A percentile compares a stretch with the other conserved stretches of the same genome.
These are phyloP conservation scores for Zootermopsis nevadensis DNA, from an alignment of 2,888 invertebrate genomes.

Conservation along the genomic window DNA sequence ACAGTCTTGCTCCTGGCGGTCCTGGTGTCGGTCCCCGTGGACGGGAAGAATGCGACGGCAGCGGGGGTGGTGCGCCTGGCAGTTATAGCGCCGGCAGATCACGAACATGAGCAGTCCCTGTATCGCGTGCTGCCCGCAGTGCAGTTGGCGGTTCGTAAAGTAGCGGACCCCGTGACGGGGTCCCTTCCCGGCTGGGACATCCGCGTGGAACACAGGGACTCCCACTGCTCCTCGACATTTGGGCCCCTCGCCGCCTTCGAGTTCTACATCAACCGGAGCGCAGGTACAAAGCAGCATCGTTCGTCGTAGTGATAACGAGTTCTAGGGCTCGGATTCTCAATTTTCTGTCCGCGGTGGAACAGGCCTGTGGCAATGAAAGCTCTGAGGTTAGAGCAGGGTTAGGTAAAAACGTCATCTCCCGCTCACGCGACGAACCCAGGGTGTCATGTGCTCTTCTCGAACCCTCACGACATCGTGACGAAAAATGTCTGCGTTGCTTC, in stretches of 20 bases:
- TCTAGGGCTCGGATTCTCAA: no score
- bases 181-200: slow-evolving; percentile 77
- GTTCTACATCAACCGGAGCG: slow-evolving; percentile 74
- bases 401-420: no score
- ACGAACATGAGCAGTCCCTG: slow-evolving; percentile 71
- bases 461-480: no score
- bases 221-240: slow-evolving; percentile 79
- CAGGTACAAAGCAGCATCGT: no score
- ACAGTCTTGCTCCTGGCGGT: slow-evolving; percentile 26
- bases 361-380: no score
- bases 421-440: no score
- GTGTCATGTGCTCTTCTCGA: no score
- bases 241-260: slow-evolving; percentile 85
- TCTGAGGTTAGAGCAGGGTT: no score
- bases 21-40: not conserved
- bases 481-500: no score
- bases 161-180: slow-evolving; percentile 68
- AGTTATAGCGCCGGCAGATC: slow-evolving; percentile 73
- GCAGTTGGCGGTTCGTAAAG: slow-evolving; percentile 73
- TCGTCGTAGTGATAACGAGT: no score
- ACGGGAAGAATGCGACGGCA: slow-evolving; percentile 6
- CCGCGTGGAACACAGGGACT: slow-evolving; percentile 76
- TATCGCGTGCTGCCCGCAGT: slow-evolving; percentile 77
- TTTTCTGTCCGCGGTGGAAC: no score
- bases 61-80: slow-evolving; percentile 68